These are phyloP conservation scores for Hirudo medicinalis DNA, from an alignment of 1,140 invertebrate genomes.

Conservation along the genomic window DNA sequence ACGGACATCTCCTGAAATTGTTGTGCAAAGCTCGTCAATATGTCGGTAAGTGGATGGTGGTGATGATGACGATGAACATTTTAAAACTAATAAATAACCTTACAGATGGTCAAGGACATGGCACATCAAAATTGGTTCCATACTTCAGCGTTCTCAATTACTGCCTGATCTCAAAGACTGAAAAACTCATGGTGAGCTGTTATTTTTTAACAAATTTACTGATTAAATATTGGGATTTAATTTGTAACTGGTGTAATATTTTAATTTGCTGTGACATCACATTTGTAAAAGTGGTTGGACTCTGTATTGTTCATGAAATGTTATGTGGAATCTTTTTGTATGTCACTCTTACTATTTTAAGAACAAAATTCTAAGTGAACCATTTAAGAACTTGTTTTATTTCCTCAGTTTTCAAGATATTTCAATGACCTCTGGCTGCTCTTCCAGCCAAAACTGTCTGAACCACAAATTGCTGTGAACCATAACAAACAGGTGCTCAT, in stretches of 20 bases:
- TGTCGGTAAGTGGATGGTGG: conserved; percentile 31
- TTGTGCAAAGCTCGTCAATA: conserved; percentile 68
- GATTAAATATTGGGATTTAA: not conserved
- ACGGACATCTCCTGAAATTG: conserved; percentile 55
- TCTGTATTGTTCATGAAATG: not conserved
- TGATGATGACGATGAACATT: not conserved
- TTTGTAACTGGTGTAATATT: not conserved
- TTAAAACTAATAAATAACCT: not conserved
- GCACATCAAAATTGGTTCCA: conserved; percentile 75
- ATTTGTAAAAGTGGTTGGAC: no score
- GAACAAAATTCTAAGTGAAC: not conserved
- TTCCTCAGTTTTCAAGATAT: conserved; percentile 57
- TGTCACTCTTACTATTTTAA: not conserved
- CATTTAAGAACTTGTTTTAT: conserved; percentile 44
- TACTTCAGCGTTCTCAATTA: conserved; percentile 80
- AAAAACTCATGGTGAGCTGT: conserved; percentile 72
- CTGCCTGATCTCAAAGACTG: conserved; percentile 70
- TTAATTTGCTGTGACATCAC: conserved; percentile 14
- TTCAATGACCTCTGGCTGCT: conserved; percentile 80
- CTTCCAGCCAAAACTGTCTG: conserved; percentile 84
- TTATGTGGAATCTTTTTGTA: not conserved
- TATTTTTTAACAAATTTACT: not conserved
- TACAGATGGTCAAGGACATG: conserved; percentile 62
- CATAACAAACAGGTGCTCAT: conserved; percentile 68
- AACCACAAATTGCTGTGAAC: conserved; percentile 81